Evolutionary conservation across 1,140 invertebrate genomes (phyloP).

Genomic region (Drosophila persimilis): DNA sequence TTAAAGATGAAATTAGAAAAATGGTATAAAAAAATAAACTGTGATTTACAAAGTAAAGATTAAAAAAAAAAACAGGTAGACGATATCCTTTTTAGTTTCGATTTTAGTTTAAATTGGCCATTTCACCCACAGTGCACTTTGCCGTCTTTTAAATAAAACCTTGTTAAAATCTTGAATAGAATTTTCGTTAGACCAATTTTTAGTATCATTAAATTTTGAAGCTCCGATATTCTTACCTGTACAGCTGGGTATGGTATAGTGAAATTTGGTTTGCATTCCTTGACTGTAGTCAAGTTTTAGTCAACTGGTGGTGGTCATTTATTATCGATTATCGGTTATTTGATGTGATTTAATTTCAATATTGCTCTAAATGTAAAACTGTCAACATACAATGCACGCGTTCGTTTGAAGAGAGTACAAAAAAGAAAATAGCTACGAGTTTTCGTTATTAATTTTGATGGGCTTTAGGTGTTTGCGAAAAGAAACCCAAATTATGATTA

Average conservation of each 20-base stretch:
- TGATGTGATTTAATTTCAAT: constrained; percentile 12
- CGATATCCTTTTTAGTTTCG: too few relatives aligned
- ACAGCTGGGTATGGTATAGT: neutral
- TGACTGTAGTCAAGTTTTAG: constrained; percentile 24
- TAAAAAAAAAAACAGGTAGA: too few relatives aligned
- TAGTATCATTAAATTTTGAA: too few relatives aligned
- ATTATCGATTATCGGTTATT: constrained; percentile 1
- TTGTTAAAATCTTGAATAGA: too few relatives aligned
- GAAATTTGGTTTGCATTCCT: constrained; percentile 20
- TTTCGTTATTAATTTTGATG: constrained; percentile 40
- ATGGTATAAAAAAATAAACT: too few relatives aligned
- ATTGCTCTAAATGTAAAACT: constrained; percentile 22
- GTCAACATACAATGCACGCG: constrained; percentile 58
- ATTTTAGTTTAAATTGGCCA: too few relatives aligned
- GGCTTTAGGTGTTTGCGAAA: constrained; percentile 60
- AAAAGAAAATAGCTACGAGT: constrained; percentile 28
- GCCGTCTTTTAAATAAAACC: too few relatives aligned
- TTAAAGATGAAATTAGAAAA: too few relatives aligned
- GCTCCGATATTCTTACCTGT: too few relatives aligned
- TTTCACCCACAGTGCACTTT: too few relatives aligned
- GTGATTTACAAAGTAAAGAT: too few relatives aligned
- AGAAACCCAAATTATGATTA: constrained; percentile 27
- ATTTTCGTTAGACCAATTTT: too few relatives aligned
- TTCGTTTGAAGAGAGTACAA: constrained; percentile 54
- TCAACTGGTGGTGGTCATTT: constrained; percentile 33